Percentiles rank a stretch among this genome's conserved stretches.
Conservation (phyloP, 2,888 invertebrate species). For the Tenthredo distinguenda region DNA sequence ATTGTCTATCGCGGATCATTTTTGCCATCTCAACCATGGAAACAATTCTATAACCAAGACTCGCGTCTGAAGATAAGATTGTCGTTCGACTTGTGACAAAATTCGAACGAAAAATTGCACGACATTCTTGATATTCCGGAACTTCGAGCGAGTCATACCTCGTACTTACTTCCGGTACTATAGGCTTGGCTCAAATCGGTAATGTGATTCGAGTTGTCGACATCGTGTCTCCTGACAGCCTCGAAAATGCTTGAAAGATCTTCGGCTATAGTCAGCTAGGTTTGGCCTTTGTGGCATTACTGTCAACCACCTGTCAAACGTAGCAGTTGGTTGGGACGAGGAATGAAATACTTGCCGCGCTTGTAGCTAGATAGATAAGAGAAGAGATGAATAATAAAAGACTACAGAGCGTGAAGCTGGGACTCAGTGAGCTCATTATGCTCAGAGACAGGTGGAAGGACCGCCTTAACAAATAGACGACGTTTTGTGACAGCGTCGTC, state of each 20-base stretch:
- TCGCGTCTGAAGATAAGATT: not conserved
- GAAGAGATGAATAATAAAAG: constrained; percentile 44
- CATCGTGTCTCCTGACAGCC: not conserved
- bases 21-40: not conserved
- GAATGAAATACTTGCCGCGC: constrained; percentile 37
- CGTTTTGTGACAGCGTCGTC: constrained; percentile 30
- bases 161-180: not conserved
- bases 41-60: not conserved
- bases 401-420: constrained; percentile 47
- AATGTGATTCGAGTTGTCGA: constrained; percentile 44
- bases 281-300: constrained; percentile 54
- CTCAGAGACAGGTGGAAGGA: constrained; percentile 46
- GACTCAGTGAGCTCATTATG: constrained; percentile 50
- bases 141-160: not conserved
- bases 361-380: constrained; percentile 31
- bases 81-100: not conserved
- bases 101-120: not conserved
- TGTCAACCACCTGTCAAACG: constrained; percentile 57
- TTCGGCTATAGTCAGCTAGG: not conserved
- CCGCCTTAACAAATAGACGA: constrained; percentile 43
- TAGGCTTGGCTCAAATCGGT: not conserved
- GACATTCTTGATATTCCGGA: not conserved
- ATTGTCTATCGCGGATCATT: not conserved
- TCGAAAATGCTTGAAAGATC: constrained; percentile 25
- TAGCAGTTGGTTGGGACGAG: not conserved